Conservation (phyloP, 2,888 invertebrate genomes). For the Lycia hirtaria region DNA sequence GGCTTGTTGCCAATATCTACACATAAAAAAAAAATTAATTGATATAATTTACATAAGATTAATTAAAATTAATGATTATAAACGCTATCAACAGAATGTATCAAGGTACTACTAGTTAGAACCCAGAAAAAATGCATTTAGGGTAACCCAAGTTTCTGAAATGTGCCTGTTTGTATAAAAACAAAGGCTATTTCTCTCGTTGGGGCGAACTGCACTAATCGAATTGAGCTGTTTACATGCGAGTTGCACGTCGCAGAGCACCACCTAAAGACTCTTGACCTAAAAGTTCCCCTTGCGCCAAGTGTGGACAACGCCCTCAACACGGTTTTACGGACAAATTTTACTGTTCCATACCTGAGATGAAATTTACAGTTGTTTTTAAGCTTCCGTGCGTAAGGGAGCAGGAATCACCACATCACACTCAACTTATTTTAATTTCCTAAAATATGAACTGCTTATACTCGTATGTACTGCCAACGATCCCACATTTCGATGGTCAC, state of each 20-base stretch:
- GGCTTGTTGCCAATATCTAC: not conserved
- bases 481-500: too few species aligned
- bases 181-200: slow-evolving; percentile 15
- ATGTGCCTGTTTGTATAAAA: slow-evolving; percentile 30
- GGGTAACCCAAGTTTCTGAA: slow-evolving; percentile 17
- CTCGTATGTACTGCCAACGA: too few species aligned
- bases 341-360: slow-evolving; percentile 24
- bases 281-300: slow-evolving; percentile 53
- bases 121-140: slow-evolving; percentile 9
- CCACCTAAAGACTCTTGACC: slow-evolving; percentile 59
- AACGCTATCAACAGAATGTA: not conserved
- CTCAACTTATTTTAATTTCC: too few species aligned
- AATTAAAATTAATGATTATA: not conserved
- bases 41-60: not conserved
- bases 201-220: slow-evolving; percentile 41
- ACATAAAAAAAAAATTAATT: slow-evolving; percentile 6
- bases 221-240: slow-evolving; percentile 48
- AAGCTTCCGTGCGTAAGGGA: too few species aligned
- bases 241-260: slow-evolving; percentile 46
- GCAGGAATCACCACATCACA: too few species aligned
- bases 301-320: slow-evolving; percentile 49
- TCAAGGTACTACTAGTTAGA: not conserved
- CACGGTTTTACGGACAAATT: slow-evolving; percentile 45
- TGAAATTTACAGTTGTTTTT: too few species aligned
- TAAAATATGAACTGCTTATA: too few species aligned